A percentile compares a stretch with the other conserved stretches of the same genome.
Evolutionary conservation across 2,888 invertebrate genomes (phyloP).

Genomic region (Scaptomyza cyrtandrae): DNA sequence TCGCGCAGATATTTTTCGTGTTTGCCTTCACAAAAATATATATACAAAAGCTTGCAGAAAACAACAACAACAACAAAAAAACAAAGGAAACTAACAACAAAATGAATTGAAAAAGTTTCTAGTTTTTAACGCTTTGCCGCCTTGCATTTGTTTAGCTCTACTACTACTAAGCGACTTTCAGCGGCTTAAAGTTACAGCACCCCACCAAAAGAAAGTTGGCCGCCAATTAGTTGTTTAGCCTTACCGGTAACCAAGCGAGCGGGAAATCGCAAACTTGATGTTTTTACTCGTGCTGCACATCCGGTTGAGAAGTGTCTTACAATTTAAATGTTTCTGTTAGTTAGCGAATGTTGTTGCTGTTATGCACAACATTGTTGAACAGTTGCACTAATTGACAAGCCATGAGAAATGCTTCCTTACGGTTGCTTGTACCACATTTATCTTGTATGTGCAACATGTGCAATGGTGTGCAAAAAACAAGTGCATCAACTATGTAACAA

Average conservation of each 20-base stretch:
- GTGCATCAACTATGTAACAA: constrained; percentile 2
- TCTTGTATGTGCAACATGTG: constrained; percentile 10
- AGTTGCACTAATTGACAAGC: constrained; percentile 49
- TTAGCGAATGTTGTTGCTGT: constrained; percentile 1
- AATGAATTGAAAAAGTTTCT: constrained; percentile 74
- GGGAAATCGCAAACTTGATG: constrained; percentile 17
- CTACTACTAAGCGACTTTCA: constrained; percentile 48
- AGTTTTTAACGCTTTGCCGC: constrained; percentile 75
- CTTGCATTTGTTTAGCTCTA: constrained; percentile 70
- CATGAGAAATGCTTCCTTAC: constrained; percentile 40
- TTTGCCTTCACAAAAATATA: constrained; percentile 44
- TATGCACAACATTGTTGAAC: constrained; percentile 10
- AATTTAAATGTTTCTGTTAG: constrained; percentile 24
- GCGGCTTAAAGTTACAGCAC: constrained; percentile 56
- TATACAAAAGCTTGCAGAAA: constrained; percentile 31
- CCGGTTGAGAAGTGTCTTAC: constrained; percentile 40
- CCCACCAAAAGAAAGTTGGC: constrained; percentile 45
- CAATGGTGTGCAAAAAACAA: background rate
- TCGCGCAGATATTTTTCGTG: constrained; percentile 67
- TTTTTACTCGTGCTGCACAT: constrained; percentile 10
- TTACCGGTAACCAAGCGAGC: constrained; percentile 12
- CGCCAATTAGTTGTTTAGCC: constrained; percentile 60
- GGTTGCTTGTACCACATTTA: background rate
- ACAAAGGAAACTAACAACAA: constrained; percentile 39
- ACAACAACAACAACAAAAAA: constrained; percentile 8